Base-by-base conservation (phyloP, 2,113 vertebrate species). In the Cebidichthys violaceus region DNA sequence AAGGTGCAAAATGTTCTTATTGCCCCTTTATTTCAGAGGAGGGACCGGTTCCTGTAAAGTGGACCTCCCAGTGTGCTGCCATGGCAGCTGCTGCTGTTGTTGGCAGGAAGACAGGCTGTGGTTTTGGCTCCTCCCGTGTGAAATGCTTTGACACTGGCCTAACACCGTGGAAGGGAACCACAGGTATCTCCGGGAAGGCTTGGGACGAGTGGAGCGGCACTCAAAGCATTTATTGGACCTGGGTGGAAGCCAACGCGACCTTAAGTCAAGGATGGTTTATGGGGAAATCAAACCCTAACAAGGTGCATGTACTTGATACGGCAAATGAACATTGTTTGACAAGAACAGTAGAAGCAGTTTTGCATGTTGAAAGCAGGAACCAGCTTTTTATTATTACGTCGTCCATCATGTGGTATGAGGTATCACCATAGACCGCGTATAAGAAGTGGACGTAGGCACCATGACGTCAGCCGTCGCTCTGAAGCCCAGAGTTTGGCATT, bases 31-130 rank as follows among this genome's bases (percentile, higher is more conserved):
- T 89, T 84, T 76, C 9, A 75, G 64, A 73, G 75, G 33, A 22
- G 59, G 20, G 64, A 60, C 73, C 71, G 6, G 72, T 75, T 80
- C 67, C 62, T 77, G 33, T 86, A 84, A 91, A 84, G 75, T 13
- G 59, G 91, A 92, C 85, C 90, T 82, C 88, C 90, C 72, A 74
- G 50, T 27, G 84, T 90, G 89, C 83, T 52, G 79, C 81, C 79
- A 79, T 85, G 73, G 86, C 89, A 91, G 89, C 89, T 33, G 33
- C 33, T 86, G 88, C 50, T 83, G 77, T 75, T 67, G 86, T 85
- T 89, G 89, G 78, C 90, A 87, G 86, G 77, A 87, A 74, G 74
- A 75, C 11, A 1, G 69, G 45, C 86, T 86, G 67, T 86, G 78
- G 83, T 90, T 89, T 89, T 87, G 91, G 79, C 87, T 85, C 37